phyloP scores from a whole-genome alignment of 2,888 invertebrate species.

The Andrena haemorrhoa region DNA sequence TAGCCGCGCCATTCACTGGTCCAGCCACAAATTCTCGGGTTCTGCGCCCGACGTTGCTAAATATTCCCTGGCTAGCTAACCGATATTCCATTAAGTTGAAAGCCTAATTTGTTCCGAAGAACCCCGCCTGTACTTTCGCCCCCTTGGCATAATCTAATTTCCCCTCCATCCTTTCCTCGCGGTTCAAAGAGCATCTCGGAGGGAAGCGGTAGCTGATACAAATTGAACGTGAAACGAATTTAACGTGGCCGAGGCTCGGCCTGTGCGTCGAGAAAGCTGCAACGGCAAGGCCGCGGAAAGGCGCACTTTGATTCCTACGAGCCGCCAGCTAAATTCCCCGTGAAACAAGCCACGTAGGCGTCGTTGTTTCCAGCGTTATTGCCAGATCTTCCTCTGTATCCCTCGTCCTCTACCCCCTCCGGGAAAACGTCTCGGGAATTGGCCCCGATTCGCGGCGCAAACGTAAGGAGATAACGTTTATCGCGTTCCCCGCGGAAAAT shows the following conservation, averaged over 20 bases:
- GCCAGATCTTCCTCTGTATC: neutral
- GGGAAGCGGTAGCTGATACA: neutral
- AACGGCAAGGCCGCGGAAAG: neutral
- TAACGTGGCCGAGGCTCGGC: neutral
- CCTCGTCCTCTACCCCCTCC: neutral
- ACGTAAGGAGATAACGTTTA: neutral
- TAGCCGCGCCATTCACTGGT: neutral
- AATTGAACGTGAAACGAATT: conserved; percentile 37
- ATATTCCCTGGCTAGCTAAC: conserved; percentile 25
- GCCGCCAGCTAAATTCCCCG: conserved; percentile 32
- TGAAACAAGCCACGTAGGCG: conserved; percentile 36
- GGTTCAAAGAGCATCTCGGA: neutral
- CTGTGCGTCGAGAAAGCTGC: neutral
- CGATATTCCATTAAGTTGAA: conserved; percentile 48
- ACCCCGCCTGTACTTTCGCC: neutral
- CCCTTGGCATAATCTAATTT: conserved; percentile 22
- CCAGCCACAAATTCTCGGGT: conserved; percentile 22
- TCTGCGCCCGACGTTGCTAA: conserved; percentile 14
- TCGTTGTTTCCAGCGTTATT: conserved; percentile 40
- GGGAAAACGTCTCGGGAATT: neutral
- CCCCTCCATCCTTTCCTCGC: neutral
- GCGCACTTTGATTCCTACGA: conserved; percentile 26
- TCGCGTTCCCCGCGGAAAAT: neutral
- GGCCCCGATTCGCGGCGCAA: neutral
- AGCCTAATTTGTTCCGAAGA: conserved; percentile 36